A percentile compares a stretch with the other conserved stretches of the same genome.
phyloP scores from a whole-genome alignment of 1,140 invertebrate species.

The Pogonognathellus flavescens region DNA sequence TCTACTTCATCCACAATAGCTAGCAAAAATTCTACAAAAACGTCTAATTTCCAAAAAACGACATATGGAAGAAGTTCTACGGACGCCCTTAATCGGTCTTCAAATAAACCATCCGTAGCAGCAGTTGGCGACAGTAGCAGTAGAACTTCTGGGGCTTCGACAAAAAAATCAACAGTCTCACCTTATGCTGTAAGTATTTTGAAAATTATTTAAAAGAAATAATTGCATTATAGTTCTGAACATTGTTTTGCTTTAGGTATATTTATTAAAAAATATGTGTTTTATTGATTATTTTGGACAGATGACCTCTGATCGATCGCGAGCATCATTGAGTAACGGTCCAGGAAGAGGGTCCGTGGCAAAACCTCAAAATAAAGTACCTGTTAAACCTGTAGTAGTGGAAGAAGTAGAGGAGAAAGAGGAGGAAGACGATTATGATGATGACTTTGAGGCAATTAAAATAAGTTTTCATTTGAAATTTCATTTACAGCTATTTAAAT shows the following conservation, averaged over 20 bases:
- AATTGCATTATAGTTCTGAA: too few species aligned
- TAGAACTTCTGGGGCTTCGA: not conserved
- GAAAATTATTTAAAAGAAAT: too few species aligned
- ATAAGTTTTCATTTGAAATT: not conserved
- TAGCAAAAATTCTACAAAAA: not conserved
- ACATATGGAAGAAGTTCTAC: not conserved
- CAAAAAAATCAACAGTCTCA: not conserved
- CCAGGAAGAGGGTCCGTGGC: not conserved
- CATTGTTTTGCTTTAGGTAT: not conserved
- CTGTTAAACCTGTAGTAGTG: not conserved
- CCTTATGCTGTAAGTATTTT: constrained; percentile 1
- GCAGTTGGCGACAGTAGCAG: not conserved
- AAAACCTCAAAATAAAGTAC: not conserved
- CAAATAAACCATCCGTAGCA: not conserved
- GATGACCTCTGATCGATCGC: not conserved
- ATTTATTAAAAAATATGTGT: not conserved
- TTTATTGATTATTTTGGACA: not conserved
- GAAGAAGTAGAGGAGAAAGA: not conserved
- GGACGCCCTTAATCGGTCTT: not conserved
- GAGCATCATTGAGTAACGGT: not conserved
- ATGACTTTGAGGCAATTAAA: constrained; percentile 8
- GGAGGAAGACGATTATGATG: not conserved
- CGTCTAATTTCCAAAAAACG: not conserved
- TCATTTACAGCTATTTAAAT: not conserved
- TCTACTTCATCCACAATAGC: not conserved